A percentile compares a stretch with the other conserved stretches of the same genome.
Evolutionary conservation across 2,113 vertebrate species (phyloP).

Genomic region (Ictalurus punctatus): DNA sequence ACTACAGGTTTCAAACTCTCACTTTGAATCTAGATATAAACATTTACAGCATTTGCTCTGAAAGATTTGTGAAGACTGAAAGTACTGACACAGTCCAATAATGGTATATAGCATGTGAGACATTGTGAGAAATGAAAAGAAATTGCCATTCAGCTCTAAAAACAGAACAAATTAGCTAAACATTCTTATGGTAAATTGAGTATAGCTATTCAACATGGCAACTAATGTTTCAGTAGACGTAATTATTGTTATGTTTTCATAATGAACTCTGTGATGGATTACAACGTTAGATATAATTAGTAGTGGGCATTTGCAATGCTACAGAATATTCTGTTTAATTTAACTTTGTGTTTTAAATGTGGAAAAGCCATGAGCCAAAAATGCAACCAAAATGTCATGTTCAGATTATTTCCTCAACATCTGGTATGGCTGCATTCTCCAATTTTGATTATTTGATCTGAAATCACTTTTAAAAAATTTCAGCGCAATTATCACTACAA

Average conservation of each 20-base stretch:
- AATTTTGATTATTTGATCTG: conserved; percentile 39
- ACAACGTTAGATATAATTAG: conserved; percentile 40
- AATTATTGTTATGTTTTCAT: conserved; percentile 45
- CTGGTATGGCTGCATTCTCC: conserved; percentile 67
- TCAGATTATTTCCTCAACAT: conserved; percentile 66
- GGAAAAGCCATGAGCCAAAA: not conserved
- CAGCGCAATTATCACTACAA: conserved; percentile 49
- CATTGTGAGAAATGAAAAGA: not conserved
- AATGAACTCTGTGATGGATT: conserved; percentile 42
- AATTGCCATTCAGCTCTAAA: conserved; percentile 4
- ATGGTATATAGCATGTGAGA: not conserved
- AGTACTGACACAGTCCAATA: not conserved
- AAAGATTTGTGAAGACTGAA: not conserved
- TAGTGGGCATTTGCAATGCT: conserved; percentile 31
- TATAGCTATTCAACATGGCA: conserved; percentile 34
- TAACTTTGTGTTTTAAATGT: conserved; percentile 9
- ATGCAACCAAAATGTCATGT: not conserved
- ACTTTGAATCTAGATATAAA: not conserved
- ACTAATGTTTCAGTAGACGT: conserved; percentile 30
- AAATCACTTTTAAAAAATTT: conserved; percentile 55
- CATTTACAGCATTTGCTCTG: conserved; percentile 1
- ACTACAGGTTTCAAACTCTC: conserved; percentile 16
- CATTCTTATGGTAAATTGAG: conserved; percentile 26
- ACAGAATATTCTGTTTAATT: conserved; percentile 20
- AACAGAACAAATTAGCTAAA: conserved; percentile 1